phyloP scores from a whole-genome alignment of 1,140 invertebrate genomes.

The Protaetia brevitarsis region DNA sequence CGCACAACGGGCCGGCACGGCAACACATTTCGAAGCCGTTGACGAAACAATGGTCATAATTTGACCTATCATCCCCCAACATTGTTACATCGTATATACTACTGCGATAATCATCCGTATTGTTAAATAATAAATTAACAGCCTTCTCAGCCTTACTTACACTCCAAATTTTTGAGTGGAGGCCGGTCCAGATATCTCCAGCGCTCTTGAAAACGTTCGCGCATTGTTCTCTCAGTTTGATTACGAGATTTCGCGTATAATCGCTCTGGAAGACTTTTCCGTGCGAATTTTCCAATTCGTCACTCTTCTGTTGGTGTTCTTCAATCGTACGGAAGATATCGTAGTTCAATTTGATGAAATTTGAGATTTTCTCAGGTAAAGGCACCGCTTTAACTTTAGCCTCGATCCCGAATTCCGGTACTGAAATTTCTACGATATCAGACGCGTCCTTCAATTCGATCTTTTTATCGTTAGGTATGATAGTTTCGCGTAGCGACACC shows the following conservation, averaged over 20 bases:
- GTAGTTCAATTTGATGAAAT: slow-evolving; percentile 63
- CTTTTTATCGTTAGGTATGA: slow-evolving; percentile 24
- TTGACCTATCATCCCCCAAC: slow-evolving; percentile 34
- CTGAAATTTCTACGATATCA: slow-evolving; percentile 15
- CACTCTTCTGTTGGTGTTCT: slow-evolving; percentile 37
- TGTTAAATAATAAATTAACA: slow-evolving; percentile 42
- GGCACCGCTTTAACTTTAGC: slow-evolving; percentile 75
- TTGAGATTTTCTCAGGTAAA: slow-evolving; percentile 70
- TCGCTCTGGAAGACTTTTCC: slow-evolving; percentile 5
- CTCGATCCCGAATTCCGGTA: slow-evolving; percentile 25
- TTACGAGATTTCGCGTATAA: not conserved
- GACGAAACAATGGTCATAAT: slow-evolving; percentile 40
- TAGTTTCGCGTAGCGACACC: slow-evolving; percentile 92
- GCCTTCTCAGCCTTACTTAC: slow-evolving; percentile 44
- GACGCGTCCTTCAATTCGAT: slow-evolving; percentile 19
- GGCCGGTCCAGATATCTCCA: slow-evolving; percentile 27
- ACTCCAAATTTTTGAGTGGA: slow-evolving; percentile 53
- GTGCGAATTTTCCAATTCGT: not conserved
- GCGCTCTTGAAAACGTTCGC: not conserved
- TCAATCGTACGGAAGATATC: slow-evolving; percentile 57
- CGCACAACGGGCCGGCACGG: slow-evolving; percentile 44
- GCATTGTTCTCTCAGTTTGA: slow-evolving; percentile 8
- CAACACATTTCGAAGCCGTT: slow-evolving; percentile 43
- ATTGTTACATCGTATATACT: slow-evolving; percentile 40
- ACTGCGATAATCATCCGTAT: slow-evolving; percentile 31